Conservation (phyloP, 2,888 invertebrate species). For the Ashinkailepas kermadecensis region DNA sequence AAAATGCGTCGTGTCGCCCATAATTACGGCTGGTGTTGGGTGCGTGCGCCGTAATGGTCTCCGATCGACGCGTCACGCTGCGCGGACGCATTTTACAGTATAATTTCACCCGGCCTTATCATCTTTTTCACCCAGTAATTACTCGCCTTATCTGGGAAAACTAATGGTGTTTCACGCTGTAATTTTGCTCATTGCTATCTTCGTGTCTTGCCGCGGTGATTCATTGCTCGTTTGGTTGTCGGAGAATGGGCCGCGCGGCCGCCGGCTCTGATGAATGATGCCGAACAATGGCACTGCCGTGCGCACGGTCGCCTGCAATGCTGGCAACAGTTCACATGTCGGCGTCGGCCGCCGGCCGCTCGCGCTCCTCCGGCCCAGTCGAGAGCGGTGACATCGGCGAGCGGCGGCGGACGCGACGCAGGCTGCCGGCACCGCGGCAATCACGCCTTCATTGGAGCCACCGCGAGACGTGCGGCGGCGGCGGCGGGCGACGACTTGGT, state of each 20-base stretch:
- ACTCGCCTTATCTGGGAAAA: constrained; percentile 16
- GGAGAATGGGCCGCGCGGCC: not conserved
- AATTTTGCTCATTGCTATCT: constrained; percentile 16
- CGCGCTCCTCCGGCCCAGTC: not conserved
- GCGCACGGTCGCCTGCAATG: not conserved
- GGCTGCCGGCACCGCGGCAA: not conserved
- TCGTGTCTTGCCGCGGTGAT: not conserved
- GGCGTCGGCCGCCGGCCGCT: not conserved
- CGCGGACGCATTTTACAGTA: not conserved
- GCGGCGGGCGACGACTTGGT: not conserved
- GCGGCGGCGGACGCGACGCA: not conserved
- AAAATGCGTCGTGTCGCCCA: not conserved
- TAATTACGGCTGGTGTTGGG: not conserved
- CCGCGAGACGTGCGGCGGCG: not conserved
- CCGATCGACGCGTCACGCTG: not conserved
- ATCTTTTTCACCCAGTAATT: constrained; percentile 7
- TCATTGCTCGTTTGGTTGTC: not conserved
- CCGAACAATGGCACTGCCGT: not conserved
- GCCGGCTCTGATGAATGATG: not conserved
- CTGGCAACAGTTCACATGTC: not conserved
- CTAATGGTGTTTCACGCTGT: constrained; percentile 14
- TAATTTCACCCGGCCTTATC: not conserved
- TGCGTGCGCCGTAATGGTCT: not conserved
- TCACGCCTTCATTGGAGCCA: not conserved
- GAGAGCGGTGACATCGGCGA: not conserved